These are phyloP conservation scores for Falcunculus frontatus DNA, from an alignment of 2,113 vertebrate species.

Conservation along the genomic window DNA sequence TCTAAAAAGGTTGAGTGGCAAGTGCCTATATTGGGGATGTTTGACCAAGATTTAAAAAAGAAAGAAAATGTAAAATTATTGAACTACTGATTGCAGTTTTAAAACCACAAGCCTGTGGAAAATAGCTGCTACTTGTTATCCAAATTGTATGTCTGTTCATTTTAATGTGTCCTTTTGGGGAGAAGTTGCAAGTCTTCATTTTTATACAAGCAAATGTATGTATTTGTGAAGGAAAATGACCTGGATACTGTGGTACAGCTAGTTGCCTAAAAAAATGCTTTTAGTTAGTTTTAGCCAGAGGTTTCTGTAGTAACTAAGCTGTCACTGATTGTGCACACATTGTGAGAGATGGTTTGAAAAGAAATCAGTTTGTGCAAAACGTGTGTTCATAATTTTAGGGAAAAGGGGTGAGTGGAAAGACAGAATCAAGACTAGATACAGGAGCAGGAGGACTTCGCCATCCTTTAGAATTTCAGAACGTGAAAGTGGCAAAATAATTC, in stretches of 20 bases:
- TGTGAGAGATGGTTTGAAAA: neutral
- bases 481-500: neutral
- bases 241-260: neutral
- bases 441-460: neutral
- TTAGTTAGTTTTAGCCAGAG: neutral
- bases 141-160: neutral
- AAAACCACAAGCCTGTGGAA: neutral
- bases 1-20: neutral
- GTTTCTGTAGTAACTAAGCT: neutral
- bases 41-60: neutral
- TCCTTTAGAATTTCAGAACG: neutral
- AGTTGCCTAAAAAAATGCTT: neutral
- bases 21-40: rapidly evolving
- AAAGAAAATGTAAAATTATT: neutral
- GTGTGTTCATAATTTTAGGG: neutral
- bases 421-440: neutral
- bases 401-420: neutral
- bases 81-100: neutral
- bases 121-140: neutral
- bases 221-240: neutral
- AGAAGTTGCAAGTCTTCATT: neutral
- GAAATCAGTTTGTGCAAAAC: neutral
- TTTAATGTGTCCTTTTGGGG: neutral
- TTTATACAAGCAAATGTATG: neutral
- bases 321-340: rapidly evolving